These are phyloP conservation scores for Calephelis nemesis DNA, from an alignment of 1,140 invertebrate genomes.

Conservation along the genomic window DNA sequence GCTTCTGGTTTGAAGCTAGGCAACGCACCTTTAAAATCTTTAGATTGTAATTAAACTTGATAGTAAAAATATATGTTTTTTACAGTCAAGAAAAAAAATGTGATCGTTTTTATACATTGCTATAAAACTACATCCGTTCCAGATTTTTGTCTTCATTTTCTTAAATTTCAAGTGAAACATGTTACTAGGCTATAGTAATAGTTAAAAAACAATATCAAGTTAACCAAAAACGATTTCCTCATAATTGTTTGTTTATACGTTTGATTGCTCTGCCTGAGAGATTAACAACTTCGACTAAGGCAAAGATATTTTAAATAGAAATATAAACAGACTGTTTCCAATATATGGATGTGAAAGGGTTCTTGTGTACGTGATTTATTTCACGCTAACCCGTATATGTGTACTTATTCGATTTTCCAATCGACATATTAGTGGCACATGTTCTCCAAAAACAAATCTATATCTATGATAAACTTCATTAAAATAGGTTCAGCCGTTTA, in stretches of 20 bases:
- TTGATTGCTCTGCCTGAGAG: constrained; percentile 1
- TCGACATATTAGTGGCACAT: too few species aligned
- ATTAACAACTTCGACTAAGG: background rate
- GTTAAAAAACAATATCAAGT: background rate
- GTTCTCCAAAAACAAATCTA: too few species aligned
- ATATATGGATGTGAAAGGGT: background rate
- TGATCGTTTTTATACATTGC: background rate
- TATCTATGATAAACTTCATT: too few species aligned
- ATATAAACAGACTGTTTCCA: background rate
- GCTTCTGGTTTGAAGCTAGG: background rate
- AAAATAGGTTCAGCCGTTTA: too few species aligned
- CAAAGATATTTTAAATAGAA: background rate
- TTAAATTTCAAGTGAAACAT: too few species aligned
- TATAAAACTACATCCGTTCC: too few species aligned
- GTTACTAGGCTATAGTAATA: too few species aligned
- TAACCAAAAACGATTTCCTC: background rate
- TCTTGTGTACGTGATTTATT: background rate
- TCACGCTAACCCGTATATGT: background rate
- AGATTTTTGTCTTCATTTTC: too few species aligned
- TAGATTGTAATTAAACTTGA: too few species aligned
- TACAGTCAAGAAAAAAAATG: background rate
- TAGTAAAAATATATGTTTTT: background rate
- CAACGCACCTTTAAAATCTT: background rate
- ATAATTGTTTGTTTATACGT: constrained; percentile 3
- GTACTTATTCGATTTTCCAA: too few species aligned